Conservation (phyloP, 1,140 invertebrate genomes). For the Acarapis woodi region DNA sequence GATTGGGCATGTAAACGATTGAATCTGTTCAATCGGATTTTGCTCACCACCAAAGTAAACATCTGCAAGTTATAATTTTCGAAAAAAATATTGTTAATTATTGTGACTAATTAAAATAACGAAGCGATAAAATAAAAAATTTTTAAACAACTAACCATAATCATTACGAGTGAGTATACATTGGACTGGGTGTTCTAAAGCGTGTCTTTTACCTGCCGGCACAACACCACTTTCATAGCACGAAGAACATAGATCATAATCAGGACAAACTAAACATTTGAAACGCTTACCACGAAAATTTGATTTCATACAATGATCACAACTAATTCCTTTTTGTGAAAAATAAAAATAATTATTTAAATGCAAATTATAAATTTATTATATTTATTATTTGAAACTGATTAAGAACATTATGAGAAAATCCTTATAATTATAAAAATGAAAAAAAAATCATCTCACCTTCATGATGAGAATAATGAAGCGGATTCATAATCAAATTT, state of each 20-base stretch:
- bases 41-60: constrained; percentile 81
- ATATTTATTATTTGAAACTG: background rate
- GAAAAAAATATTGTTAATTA: constrained; percentile 8
- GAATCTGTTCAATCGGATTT: constrained; percentile 52
- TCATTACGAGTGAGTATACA: constrained; percentile 87
- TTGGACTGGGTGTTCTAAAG: constrained; percentile 87
- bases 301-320: constrained; percentile 93
- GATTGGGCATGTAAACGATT: constrained; percentile 84
- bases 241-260: constrained; percentile 87
- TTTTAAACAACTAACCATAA: constrained; percentile 34
- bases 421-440: background rate
- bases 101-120: too few species aligned
- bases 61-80: constrained; percentile 28
- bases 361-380: background rate
- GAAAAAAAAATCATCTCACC: background rate
- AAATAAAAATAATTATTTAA: constrained; percentile 13
- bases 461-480: too few species aligned
- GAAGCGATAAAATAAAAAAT: background rate
- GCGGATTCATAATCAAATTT: too few species aligned
- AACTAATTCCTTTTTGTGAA: constrained; percentile 74
- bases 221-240: constrained; percentile 83
- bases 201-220: constrained; percentile 73
- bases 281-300: constrained; percentile 88
- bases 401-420: background rate
- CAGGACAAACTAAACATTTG: constrained; percentile 94